Base-by-base conservation (phyloP, 2,113 vertebrate genomes). In the Oreotragus oreotragus region DNA sequence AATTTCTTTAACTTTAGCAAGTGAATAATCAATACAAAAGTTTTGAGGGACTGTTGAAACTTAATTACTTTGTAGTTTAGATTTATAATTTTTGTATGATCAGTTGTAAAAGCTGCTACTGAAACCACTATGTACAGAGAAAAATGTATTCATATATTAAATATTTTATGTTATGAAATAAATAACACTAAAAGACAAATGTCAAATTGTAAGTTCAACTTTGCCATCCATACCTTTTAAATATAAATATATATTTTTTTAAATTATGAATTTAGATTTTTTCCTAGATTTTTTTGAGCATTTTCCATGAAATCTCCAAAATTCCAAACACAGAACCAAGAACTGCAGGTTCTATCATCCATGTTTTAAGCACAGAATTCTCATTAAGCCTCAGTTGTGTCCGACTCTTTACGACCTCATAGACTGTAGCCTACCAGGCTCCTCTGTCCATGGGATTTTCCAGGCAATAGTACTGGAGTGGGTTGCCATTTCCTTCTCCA, bases 101-200 rank as follows among this genome's bases (percentile, higher is more conserved):
- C 84, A 87, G 55, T 94, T 95, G 93, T 94, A 83, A 98, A 97
- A 96, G 89, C 96, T 93, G 91, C 83, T 97, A 90, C 84, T 60
- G 94, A 96, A 96, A 94, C 93, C 95, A 0, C 0, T 97, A 98
- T 47, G 96, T 97, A 96, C 90, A 98, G 76, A 98, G 92, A 98
- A 96, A 64, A 97, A 53, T 30, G 16, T 49, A 4, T 70, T 94
- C 97, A 16, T 98, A 98, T 98, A 99, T 98, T 99, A 99, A 98
- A 97, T 90, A 98, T 98, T 98, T 98, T 88, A 98, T 98, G 96
- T 98, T 98, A 99, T 98, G 36, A 92, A 98, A 99, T 99, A 99
- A 99, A 99, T 99, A 99, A 98, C 90, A 97, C 96, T 97, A 91
- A 98, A 98, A 98, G 99, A 98, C 98, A 99, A 98, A 98, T 95